Base-by-base conservation (phyloP, 1,140 invertebrate genomes). In the Drosophila truncata region DNA sequence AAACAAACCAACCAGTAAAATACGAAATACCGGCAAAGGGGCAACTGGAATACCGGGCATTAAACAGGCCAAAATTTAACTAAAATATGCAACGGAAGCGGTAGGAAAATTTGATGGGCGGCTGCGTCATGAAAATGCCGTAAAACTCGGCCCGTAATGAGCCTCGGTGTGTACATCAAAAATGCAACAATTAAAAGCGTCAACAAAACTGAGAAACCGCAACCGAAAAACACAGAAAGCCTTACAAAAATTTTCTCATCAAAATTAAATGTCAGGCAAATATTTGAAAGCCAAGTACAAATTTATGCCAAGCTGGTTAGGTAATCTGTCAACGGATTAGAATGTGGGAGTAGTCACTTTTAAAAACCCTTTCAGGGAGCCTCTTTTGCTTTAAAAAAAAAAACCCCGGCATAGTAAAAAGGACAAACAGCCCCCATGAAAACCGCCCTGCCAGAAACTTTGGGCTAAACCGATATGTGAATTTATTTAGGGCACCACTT, bases 141-240 rank as follows among this genome's bases (percentile, higher is more conserved):
- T 90, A 90, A 90, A 83, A 82, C 57, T 70, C 39, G 52, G 49
- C 54, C 69, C 60, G 66, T 82, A 85, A 85, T 76, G 78, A 82
- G 79, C 41, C 59, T 54, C 80, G 35, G 58, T 25, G 49, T 47
- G 66, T 49, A 69, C 67, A 90, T 90, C 79, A 76, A 90, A 90
- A 79, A 90, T 90, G 81, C 85, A 85, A 69, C 85, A 90, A 90
- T 90, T 90, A 90, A 90, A 88, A 85, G 64, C 69, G 80, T 81
- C 78, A 90, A 73, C 81, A 83, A 73, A 60, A 50, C 80, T 52
- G 57, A 42, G 16, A 35, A 44, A 47, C 63, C 63, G 39, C 50
- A 42, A 20, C 37, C 18, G 29, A 23, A 5, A 52, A 10, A 31
- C 39, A 23, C 47, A 78, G 52, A 70, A 78, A 55, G 69, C 72